These are phyloP conservation scores for Chrysochloris asiatica DNA, from an alignment of 2,113 vertebrate species.

Conservation along the genomic window DNA sequence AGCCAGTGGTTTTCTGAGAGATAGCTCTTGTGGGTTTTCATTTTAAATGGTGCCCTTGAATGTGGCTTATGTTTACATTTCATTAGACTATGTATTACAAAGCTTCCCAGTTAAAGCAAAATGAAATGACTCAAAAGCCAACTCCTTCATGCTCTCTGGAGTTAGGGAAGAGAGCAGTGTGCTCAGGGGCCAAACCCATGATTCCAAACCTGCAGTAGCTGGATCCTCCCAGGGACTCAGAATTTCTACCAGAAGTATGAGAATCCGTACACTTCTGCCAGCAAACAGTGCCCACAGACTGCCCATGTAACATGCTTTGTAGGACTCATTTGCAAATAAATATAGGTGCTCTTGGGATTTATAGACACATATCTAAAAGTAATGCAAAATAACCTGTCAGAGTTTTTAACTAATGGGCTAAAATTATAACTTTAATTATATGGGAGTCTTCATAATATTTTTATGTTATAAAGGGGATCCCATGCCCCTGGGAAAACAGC, in stretches of 20 bases:
- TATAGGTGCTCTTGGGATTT: not conserved
- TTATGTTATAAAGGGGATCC: not conserved
- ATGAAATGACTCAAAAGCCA: not conserved
- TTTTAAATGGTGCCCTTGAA: slow-evolving; percentile 61
- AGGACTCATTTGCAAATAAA: not conserved
- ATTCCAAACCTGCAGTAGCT: not conserved
- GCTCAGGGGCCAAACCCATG: not conserved
- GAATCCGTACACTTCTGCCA: not conserved
- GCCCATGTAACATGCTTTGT: fast-evolving
- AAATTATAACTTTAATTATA: not conserved
- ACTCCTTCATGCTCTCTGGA: not conserved
- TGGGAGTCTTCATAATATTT: not conserved
- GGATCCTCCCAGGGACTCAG: not conserved
- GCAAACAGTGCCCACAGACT: not conserved
- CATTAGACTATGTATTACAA: slow-evolving; percentile 50
- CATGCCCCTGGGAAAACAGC: not conserved
- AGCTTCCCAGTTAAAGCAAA: not conserved
- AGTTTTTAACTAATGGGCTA: not conserved
- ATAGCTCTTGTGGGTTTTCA: slow-evolving; percentile 59
- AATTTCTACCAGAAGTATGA: not conserved
- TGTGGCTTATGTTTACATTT: slow-evolving; percentile 42
- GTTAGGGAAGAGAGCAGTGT: slow-evolving; percentile 33
- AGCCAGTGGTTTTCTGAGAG: slow-evolving; percentile 50
- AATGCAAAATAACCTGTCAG: not conserved
- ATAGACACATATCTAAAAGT: not conserved